A percentile compares a stretch with the other conserved stretches of the same genome.
phyloP scores from a whole-genome alignment of 2,113 vertebrate species.

The Probosciger aterrimus region DNA sequence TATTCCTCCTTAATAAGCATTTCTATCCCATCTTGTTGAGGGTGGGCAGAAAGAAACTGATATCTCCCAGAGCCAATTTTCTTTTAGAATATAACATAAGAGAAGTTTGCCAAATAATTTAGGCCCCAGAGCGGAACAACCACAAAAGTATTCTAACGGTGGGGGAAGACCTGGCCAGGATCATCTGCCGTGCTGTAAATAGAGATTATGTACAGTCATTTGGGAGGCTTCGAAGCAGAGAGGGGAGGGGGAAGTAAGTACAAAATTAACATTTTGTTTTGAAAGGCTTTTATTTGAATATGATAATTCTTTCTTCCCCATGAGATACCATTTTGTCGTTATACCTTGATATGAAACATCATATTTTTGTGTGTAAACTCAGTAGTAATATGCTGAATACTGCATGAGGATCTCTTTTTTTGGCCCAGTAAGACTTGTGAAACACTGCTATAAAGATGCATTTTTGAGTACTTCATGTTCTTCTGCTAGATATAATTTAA shows the following conservation, averaged over 20 bases:
- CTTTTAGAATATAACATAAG: background rate
- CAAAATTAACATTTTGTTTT: background rate
- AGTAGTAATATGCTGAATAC: background rate
- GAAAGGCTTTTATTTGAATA: background rate
- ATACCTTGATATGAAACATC: background rate
- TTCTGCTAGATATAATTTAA: background rate
- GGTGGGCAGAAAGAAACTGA: background rate
- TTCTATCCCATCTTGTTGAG: background rate
- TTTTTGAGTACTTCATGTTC: background rate
- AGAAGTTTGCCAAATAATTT: slow-evolving; percentile 4
- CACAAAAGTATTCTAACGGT: background rate
- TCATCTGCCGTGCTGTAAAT: background rate
- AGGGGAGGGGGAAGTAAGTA: background rate
- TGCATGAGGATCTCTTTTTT: background rate
- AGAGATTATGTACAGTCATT: background rate
- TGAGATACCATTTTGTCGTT: background rate
- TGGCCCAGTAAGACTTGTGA: background rate
- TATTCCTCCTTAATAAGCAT: background rate
- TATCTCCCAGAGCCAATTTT: background rate
- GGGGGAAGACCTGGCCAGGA: background rate
- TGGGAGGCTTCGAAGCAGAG: background rate
- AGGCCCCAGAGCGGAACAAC: background rate
- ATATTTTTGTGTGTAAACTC: background rate
- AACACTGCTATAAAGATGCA: background rate
- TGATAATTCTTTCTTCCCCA: background rate